Percentiles rank a stretch among this genome's conserved stretches.
Evolutionary conservation across 1,140 invertebrate genomes (phyloP).

Genomic region (Coelopa frigida): DNA sequence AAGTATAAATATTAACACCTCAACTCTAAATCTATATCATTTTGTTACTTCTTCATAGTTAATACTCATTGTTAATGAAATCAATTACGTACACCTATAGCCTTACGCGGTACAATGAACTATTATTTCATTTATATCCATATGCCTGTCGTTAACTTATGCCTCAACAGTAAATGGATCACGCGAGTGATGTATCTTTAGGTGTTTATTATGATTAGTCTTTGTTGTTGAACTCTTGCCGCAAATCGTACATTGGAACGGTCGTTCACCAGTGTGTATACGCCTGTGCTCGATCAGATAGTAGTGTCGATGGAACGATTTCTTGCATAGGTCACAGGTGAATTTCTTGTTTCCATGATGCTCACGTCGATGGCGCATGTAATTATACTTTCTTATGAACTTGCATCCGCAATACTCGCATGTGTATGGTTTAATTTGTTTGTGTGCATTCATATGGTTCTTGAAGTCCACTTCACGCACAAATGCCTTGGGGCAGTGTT

Average conservation of each 20-base stretch:
- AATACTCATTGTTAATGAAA: too few species aligned
- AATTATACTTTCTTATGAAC: constrained; percentile 89
- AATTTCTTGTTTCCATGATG: constrained; percentile 85
- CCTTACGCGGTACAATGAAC: too few species aligned
- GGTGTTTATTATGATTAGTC: constrained; percentile 82
- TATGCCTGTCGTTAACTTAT: too few species aligned
- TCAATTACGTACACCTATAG: too few species aligned
- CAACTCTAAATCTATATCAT: too few species aligned
- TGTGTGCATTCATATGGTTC: constrained; percentile 77
- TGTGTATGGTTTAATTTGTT: constrained; percentile 72
- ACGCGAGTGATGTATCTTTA: constrained; percentile 78
- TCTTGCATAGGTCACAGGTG: constrained; percentile 79
- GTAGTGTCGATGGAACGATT: constrained; percentile 79
- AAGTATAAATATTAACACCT: too few species aligned
- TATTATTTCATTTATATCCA: too few species aligned
- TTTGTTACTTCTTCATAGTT: too few species aligned
- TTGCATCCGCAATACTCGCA: constrained; percentile 90
- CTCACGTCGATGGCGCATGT: constrained; percentile 81
- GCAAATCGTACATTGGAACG: constrained; percentile 78
- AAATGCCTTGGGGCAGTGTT: constrained; percentile 73
- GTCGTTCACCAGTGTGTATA: constrained; percentile 72
- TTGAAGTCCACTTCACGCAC: constrained; percentile 70
- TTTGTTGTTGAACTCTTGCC: constrained; percentile 79
- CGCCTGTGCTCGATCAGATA: constrained; percentile 80
- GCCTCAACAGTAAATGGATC: constrained; percentile 78